Conservation (phyloP, 2,113 vertebrate genomes). For the Perognathus longimembris region DNA sequence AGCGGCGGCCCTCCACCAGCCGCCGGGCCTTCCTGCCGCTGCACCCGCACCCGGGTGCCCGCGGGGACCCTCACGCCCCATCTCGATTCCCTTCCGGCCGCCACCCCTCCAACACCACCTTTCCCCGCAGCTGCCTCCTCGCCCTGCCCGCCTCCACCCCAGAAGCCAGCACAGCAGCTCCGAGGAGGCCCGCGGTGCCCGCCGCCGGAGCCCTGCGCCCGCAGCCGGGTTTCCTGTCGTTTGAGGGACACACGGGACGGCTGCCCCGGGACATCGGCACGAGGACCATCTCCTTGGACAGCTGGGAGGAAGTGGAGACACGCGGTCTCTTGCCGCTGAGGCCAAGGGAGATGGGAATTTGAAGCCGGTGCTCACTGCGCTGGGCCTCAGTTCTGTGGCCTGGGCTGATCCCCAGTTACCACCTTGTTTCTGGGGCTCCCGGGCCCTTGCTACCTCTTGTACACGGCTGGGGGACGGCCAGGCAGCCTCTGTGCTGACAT, state of each 20-base stretch:
- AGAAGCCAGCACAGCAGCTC: neutral
- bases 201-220: neutral
- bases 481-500: neutral
- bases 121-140: neutral
- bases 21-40: too few relatives aligned
- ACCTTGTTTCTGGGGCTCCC: neutral
- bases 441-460: neutral
- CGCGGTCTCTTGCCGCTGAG: neutral
- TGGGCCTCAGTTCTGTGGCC: too few relatives aligned
- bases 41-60: too few relatives aligned
- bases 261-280: too few relatives aligned
- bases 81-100: neutral
- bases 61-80: neutral
- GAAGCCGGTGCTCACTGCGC: neutral
- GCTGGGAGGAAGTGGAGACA: neutral
- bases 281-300: neutral
- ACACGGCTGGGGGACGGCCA: neutral
- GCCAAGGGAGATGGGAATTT: neutral
- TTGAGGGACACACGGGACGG: neutral
- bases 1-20: too few relatives aligned
- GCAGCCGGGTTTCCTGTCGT: neutral
- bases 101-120: fast-evolving
- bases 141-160: neutral
- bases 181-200: fast-evolving
- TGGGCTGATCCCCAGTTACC: neutral